These are phyloP conservation scores for Xanthia icteritia DNA, from an alignment of 2,888 invertebrate species.

Conservation along the genomic window DNA sequence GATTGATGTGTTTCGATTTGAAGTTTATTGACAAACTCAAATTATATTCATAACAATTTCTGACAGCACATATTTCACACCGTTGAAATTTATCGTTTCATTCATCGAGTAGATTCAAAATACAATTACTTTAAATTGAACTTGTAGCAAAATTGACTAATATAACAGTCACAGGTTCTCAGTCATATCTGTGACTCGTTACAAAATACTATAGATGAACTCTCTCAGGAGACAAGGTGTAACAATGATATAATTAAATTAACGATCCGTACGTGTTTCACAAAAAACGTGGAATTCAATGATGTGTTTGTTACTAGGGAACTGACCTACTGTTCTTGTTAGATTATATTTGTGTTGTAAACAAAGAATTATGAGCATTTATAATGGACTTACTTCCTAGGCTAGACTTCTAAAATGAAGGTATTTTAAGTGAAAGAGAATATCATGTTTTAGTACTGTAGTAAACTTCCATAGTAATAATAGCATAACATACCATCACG, in stretches of 20 bases:
- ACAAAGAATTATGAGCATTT: slow-evolving; percentile 32
- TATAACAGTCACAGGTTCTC: slow-evolving; percentile 2
- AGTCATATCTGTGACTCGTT: slow-evolving; percentile 30
- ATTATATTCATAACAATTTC: slow-evolving; percentile 13
- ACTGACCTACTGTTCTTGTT: slow-evolving; percentile 59
- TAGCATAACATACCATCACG: too few species aligned
- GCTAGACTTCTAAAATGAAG: neutral
- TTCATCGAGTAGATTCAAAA: slow-evolving; percentile 1
- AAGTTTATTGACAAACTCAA: slow-evolving; percentile 5
- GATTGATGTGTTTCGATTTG: slow-evolving; percentile 28
- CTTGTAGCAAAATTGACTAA: neutral
- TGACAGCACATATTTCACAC: slow-evolving; percentile 21
- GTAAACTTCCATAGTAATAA: neutral
- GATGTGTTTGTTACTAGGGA: slow-evolving; percentile 41
- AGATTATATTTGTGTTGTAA: slow-evolving; percentile 39
- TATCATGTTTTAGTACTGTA: neutral
- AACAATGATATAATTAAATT: slow-evolving; percentile 68
- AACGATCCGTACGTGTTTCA: slow-evolving; percentile 58
- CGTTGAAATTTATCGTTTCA: neutral
- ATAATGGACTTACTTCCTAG: neutral
- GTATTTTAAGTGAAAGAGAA: neutral
- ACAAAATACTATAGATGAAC: slow-evolving; percentile 40
- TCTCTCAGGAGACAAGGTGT: slow-evolving; percentile 55
- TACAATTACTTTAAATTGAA: slow-evolving; percentile 6
- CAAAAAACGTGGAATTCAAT: slow-evolving; percentile 53